Evolutionary conservation across 2,888 invertebrate genomes (phyloP).

Genomic region (Temnothorax unifasciatus): DNA sequence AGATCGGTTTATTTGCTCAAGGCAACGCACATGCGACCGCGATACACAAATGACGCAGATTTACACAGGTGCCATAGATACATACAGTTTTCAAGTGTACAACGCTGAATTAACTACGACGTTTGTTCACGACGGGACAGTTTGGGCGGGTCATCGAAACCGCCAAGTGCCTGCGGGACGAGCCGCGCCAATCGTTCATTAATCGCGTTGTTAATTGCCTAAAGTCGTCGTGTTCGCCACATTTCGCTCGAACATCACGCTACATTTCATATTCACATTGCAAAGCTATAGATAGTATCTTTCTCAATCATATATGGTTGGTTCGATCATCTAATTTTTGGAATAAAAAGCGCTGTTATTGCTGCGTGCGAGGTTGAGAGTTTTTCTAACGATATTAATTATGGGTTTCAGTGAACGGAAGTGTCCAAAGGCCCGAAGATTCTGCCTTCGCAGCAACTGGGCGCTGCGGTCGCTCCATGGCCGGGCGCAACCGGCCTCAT

Average conservation of each 20-base stretch:
- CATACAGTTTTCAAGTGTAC: slow-evolving; percentile 37
- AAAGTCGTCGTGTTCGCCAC: background rate
- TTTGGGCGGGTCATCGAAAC: slow-evolving; percentile 29
- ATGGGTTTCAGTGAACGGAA: slow-evolving; percentile 82
- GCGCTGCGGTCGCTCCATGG: slow-evolving; percentile 94
- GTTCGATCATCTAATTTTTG: background rate
- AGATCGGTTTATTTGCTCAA: slow-evolving; percentile 52
- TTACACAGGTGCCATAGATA: slow-evolving; percentile 69
- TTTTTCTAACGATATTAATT: slow-evolving; percentile 39
- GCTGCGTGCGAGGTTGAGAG: background rate
- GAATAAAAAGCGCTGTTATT: background rate
- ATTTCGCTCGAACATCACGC: background rate
- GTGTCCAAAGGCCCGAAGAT: slow-evolving; percentile 87
- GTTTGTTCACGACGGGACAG: slow-evolving; percentile 41
- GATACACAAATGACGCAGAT: slow-evolving; percentile 66
- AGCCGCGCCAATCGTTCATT: background rate
- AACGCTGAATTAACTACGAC: slow-evolving; percentile 45
- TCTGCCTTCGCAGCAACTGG: slow-evolving; percentile 94
- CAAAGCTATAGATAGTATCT: background rate
- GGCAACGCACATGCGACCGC: slow-evolving; percentile 60
- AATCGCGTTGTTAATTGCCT: slow-evolving; percentile 4
- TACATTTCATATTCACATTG: background rate
- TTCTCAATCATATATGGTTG: background rate
- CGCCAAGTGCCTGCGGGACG: background rate
- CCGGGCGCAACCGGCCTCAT: slow-evolving; percentile 90